Base-by-base conservation (phyloP, 1,140 invertebrate genomes). In the Psilanteris sp. region DNA sequence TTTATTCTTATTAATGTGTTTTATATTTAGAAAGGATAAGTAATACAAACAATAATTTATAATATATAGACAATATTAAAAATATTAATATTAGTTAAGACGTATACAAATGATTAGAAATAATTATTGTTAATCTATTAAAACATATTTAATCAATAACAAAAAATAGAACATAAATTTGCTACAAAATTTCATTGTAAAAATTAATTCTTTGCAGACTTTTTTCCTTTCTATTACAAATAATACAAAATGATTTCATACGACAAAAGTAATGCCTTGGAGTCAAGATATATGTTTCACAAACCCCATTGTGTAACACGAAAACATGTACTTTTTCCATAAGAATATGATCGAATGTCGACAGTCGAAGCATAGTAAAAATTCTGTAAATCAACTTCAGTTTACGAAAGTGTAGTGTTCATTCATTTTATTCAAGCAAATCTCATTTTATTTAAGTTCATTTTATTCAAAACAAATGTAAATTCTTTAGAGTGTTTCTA, bases 201-300 rank as follows among this genome's bases (percentile, higher is more conserved):
- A 18, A 18, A 36, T 36, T 15, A 36, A 36, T 36, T 36, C 9
- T 9, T 15, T 5, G 9, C 34, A 36, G 16, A 18, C 7, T 15
- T 7, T 18, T 36, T 15, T 18, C 14, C 34, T 39, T 39, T 43
- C 7, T 2, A 43, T 7, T 20, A 9, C 22, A 43, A 43, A 43
- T 26, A 43, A 27, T 7, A 22, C 20, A 14, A 43, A 43, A 39
- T 22, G 36, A 20, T 16, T 20, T 39, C 16, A 39, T 39, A 18
- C 16, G 16, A 39, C 16, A 39, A 39, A 39, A 39, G 16, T 39
- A 39, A 39, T 39, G 16, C 16, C 36, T 34, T 7, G 8, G 9
- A 39, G 36, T 39, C 16, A 22, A 20, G 36, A 20, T 39, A 39
- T 39, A 39, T 9, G n/a, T 39, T 39, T 39, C 36, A 39, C 22